Percentiles rank a stretch among this genome's conserved stretches.
Conservation (phyloP, 2,797 vertebrate genomes). For the Cichlasoma orientale region DNA sequence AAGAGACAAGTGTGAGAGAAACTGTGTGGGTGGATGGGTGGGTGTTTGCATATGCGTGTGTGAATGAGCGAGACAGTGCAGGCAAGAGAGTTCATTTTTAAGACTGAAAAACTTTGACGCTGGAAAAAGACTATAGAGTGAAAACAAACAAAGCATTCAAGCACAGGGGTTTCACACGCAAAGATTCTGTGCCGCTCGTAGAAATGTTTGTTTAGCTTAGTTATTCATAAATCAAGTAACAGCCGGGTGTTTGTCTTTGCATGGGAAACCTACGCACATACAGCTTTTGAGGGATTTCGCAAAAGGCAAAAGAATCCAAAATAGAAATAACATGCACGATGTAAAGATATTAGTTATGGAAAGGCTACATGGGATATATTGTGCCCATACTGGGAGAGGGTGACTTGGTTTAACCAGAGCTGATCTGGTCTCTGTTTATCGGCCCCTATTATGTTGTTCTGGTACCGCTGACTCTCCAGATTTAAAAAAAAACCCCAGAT, state of each 20-base stretch:
- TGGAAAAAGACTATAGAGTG: constrained; percentile 58
- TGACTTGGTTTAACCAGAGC: not conserved
- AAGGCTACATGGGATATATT: constrained; percentile 30
- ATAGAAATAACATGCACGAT: constrained; percentile 41
- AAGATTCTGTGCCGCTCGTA: constrained; percentile 33
- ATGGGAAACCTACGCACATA: constrained; percentile 64
- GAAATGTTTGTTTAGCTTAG: constrained; percentile 62
- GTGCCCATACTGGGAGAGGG: constrained; percentile 26
- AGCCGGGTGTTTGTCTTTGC: constrained; percentile 47
- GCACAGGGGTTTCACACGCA: constrained; percentile 71
- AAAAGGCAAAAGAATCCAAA: constrained; percentile 4
- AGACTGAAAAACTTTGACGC: constrained; percentile 34
- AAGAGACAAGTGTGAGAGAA: constrained; percentile 58
- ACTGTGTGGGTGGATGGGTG: not conserved
- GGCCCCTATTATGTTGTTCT: constrained; percentile 17
- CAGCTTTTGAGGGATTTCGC: constrained; percentile 24
- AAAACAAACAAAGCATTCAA: constrained; percentile 68
- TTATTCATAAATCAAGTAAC: constrained; percentile 43
- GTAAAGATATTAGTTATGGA: constrained; percentile 52
- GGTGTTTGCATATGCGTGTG: constrained; percentile 3
- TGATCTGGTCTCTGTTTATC: not conserved
- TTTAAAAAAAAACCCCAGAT: not conserved
- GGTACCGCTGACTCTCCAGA: constrained; percentile 2
- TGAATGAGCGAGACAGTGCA: constrained; percentile 29
- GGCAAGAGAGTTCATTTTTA: constrained; percentile 40